Evolutionary conservation across 2,113 vertebrate species (phyloP).

Genomic region (Nematolebias whitei): DNA sequence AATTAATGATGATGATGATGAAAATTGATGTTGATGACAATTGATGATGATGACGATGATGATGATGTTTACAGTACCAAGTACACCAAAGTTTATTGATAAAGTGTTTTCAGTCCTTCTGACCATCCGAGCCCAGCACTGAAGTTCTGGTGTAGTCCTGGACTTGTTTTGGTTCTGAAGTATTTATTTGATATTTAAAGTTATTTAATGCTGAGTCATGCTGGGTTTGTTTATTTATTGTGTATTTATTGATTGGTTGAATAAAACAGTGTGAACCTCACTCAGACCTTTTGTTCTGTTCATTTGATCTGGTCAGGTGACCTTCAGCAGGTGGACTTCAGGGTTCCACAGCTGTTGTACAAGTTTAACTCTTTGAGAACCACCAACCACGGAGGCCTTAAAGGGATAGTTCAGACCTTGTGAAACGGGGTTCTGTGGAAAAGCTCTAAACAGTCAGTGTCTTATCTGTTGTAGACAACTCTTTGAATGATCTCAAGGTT

Average conservation of each 20-base stretch:
- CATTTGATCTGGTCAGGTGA: not conserved
- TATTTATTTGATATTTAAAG: constrained; percentile 70
- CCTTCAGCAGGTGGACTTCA: too few species aligned
- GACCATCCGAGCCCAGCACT: not conserved
- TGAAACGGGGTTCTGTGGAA: too few species aligned
- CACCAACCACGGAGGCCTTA: too few species aligned
- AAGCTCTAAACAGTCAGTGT: too few species aligned
- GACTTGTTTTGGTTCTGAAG: constrained; percentile 17
- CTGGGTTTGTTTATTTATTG: constrained; percentile 56
- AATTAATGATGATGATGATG: constrained; percentile 23
- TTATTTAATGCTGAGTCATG: constrained; percentile 36
- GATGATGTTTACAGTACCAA: constrained; percentile 41
- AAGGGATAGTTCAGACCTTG: too few species aligned
- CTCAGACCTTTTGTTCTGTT: not conserved
- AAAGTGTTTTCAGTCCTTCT: not conserved
- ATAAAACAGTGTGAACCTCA: constrained; percentile 33
- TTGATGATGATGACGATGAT: not conserved
- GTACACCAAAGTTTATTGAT: constrained; percentile 1
- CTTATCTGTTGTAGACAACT: too few species aligned
- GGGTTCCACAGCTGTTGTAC: too few species aligned
- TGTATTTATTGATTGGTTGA: constrained; percentile 62
- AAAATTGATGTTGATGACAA: too few species aligned
- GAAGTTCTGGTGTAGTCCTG: not conserved
- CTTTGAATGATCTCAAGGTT: too few species aligned
- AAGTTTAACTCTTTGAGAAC: too few species aligned